phyloP scores from a whole-genome alignment of 2,113 vertebrate genomes.

The Pteruthius melanotis region DNA sequence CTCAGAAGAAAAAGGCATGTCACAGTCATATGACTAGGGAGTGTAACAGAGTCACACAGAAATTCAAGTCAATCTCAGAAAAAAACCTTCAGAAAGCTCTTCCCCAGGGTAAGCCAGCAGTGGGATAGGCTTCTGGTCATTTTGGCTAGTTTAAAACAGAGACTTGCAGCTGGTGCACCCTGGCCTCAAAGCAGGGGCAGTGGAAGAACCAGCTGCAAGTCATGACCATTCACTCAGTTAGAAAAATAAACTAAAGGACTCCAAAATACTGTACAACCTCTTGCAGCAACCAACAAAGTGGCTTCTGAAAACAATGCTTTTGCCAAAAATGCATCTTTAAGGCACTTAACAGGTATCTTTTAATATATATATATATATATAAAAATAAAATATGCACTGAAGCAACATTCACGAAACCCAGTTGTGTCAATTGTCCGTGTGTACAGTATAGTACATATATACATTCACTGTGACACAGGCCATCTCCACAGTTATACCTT shows the following conservation, averaged over 20 bases:
- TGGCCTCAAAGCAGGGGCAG: not conserved
- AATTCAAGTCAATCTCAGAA: constrained; percentile 63
- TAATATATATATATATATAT: constrained; percentile 60
- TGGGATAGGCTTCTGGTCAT: constrained; percentile 27
- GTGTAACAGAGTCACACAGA: constrained; percentile 55
- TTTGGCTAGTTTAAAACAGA: constrained; percentile 52
- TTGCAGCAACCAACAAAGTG: constrained; percentile 54
- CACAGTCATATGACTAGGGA: constrained; percentile 63
- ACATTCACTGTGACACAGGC: constrained; percentile 31
- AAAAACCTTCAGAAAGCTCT: constrained; percentile 56
- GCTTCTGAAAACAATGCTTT: constrained; percentile 68
- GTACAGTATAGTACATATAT: constrained; percentile 73
- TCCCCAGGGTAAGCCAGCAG: constrained; percentile 9
- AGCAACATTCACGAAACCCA: constrained; percentile 73
- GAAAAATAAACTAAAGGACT: constrained; percentile 58
- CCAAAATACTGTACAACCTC: constrained; percentile 63
- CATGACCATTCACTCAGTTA: not conserved
- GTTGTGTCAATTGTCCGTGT: constrained; percentile 56
- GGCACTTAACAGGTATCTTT: constrained; percentile 78
- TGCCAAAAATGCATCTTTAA: constrained; percentile 74
- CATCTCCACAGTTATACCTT: constrained; percentile 72
- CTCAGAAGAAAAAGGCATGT: constrained; percentile 71
- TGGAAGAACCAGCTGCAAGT: not conserved
- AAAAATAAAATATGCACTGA: constrained; percentile 82
- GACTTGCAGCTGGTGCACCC: not conserved